A percentile compares a stretch with the other conserved stretches of the same genome.
Evolutionary conservation across 1,140 invertebrate genomes (phyloP).

Genomic region (Anthonomus grandis): DNA sequence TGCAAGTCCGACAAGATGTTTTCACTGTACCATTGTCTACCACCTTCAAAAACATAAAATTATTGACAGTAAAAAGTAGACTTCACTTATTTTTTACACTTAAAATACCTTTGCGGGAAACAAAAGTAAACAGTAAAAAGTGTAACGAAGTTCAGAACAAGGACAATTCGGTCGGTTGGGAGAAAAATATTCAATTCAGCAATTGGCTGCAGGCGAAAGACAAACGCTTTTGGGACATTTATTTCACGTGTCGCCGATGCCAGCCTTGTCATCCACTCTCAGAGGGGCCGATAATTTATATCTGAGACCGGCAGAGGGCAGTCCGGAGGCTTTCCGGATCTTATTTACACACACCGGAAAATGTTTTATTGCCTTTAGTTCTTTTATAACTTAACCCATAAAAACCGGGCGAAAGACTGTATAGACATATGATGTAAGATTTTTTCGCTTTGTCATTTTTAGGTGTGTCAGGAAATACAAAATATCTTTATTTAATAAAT

Average conservation of each 20-base stretch:
- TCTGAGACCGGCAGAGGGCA: constrained; percentile 21
- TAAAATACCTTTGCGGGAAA: too few relatives aligned
- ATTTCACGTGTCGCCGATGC: constrained; percentile 21
- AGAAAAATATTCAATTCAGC: constrained; percentile 21
- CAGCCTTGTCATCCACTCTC: constrained; percentile 15
- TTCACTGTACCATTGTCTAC: too few relatives aligned
- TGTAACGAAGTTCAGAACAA: too few relatives aligned
- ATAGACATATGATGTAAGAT: constrained; percentile 4
- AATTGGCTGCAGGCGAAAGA: constrained; percentile 20
- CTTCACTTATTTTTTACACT: too few relatives aligned
- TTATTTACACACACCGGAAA: constrained; percentile 27
- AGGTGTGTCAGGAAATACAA: too few relatives aligned
- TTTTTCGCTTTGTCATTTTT: constrained; percentile 3
- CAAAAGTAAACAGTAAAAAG: too few relatives aligned
- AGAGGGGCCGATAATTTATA: constrained; percentile 22
- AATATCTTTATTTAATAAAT: too few relatives aligned
- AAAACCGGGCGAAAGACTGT: constrained; percentile 10
- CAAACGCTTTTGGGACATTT: constrained; percentile 24
- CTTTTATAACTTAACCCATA: constrained; percentile 21
- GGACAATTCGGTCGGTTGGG: too few relatives aligned
- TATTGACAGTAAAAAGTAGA: too few relatives aligned
- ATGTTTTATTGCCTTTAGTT: constrained; percentile 26
- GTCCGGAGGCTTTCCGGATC: constrained; percentile 24
- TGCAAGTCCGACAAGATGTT: too few relatives aligned
- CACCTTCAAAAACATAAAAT: too few relatives aligned